Base-by-base conservation (phyloP, 2,797 vertebrate species). In the Pempheris klunzingeri region DNA sequence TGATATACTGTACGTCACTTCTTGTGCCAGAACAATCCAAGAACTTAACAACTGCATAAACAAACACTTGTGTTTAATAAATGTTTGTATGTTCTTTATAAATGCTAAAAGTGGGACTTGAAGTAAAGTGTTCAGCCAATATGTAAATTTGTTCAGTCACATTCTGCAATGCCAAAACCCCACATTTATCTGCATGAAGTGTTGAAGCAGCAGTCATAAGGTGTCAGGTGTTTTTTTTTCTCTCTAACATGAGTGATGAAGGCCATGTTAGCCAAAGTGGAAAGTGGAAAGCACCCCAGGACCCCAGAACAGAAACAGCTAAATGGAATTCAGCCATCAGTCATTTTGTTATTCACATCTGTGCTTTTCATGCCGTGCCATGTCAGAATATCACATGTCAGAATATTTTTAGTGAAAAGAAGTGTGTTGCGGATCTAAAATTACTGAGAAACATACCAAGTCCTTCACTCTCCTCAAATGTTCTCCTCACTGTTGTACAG, bases 391-490 rank as follows among this genome's bases (percentile, higher is more conserved):
- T 12, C 24, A n/a, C n/a, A 0, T 10, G 9, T 47, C 1, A 71
- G 58, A 70, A 62, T 30, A 26, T 38, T 30, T 7, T 24, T 13
- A 32, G 13, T 11, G 11, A 55, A 50, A 32, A n/a, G n/a, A 46
- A 10, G 1, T 7, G 0, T 26, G 32, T 3, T 13, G 18, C 11
- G 38, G 1, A 36, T 41, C 10, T 18, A 34, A 54, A 54, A 24
- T 28, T 0, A 38, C 10, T 10, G 2, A 3, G 34, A 71, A 34
- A 78, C 96, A 50, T 94, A 99, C 98, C 98, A 24, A 96, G 93
- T 55, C 97, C 98, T 89, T 97, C 96, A 0, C 93, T 96, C 90
- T 97, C 93, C 86, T 97, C 92, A n/a, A 97, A 99, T 7, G 94
- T 98, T 88, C 92, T 96, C 81, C 92, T 95, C 70, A 99, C 92